Evolutionary conservation across 2,797 vertebrate species (phyloP), one percentile per base, ranked within the genome.

Genomic region (Sarcoramphus papa): DNA sequence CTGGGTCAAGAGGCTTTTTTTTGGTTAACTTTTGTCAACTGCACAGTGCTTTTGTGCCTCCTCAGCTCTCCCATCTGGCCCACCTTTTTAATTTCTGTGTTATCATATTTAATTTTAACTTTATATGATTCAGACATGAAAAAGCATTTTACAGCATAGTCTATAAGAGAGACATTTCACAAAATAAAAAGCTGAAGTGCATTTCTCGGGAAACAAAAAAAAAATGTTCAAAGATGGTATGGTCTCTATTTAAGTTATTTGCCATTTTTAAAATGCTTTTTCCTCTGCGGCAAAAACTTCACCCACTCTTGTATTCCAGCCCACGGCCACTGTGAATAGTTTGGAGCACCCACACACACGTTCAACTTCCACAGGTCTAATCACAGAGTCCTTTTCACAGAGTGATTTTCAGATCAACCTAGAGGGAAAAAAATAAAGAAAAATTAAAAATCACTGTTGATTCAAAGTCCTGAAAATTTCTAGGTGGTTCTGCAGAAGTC

Each of bases 311-410:
- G 82, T 78, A 90, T 94, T 96, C 53, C 97, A 96, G 82, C 96
- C 94, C 96, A 97, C 96, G 0, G 63, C 91, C 89, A 94, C 95
- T 95, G 93, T 91, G 93, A 97, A 96, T 95, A 96, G 93, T 96
- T 96, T 74, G 77, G 69, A 93, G 85, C 97, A 93, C 94, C 94
- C 96, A 94, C 95, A 96, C 93, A 95, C 69, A 67, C 40, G 41
- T 88, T 96, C 87, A 93, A 11, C 89, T 97, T 96, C 91, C 92
- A 93, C 91, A 92, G 92, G 89, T 95, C 95, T 94, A 94, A 96
- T 95, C 96, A 95, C 72, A 91, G 84, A 88, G 81, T 93, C 91
- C 86, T 96, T 95, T 94, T 90, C 82, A 83, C 72, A 83, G 74
- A 63, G 48, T 59, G 73, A 93, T 94, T 96, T 95, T 91, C 91